Base-by-base conservation (phyloP, 1,140 invertebrate genomes). In the Aphis craccivora region DNA sequence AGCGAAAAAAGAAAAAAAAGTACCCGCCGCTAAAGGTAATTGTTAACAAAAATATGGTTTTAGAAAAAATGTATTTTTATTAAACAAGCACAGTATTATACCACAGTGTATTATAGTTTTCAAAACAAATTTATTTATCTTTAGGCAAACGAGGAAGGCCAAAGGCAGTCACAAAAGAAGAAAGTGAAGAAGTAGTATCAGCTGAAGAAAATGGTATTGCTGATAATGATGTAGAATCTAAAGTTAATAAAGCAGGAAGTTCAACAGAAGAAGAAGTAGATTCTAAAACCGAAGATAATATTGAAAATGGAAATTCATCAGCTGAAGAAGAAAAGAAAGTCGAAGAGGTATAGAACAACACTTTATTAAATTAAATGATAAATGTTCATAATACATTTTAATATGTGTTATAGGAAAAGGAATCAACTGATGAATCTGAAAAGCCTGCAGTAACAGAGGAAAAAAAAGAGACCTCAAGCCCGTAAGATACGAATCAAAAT, bases 181-280 rank as follows among this genome's bases (percentile, higher is more conserved):
- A 93, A 43, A 67, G 55, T 30, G 91, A 93, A 20, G 91, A 93
- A 53, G 76, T 86, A 6, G 81, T 86, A 20, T 93, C 91, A 5
- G 91, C 81, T 55, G 91, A 93, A n/a, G 91, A 93, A 55, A 93
- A 93, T 40, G 91, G 91, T 40, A n/a, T 93, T 55, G 48, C 81
- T 84, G 91, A 92, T 55, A 86, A 93, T 55, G 81, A 93, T 22
- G n/a, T 76, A n/a, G 91, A 92, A 2, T 83, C 76, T 40, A 92
- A 93, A 55, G 43, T 25, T 53, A 81, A 93, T 37, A 93, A 93
- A 37, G 91, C 48, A 0, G 91, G 81, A 37, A 93, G 91, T 84
- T 93, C 91, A 14, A 86, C 91, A 9, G 91, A 93, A 40, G 91
- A 93, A n/a, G 91, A 93, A 93, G 91, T 93, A 25, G 91, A 93